Evolutionary conservation across 2,113 vertebrate genomes (phyloP).

Genomic region (Lampris incognitus): DNA sequence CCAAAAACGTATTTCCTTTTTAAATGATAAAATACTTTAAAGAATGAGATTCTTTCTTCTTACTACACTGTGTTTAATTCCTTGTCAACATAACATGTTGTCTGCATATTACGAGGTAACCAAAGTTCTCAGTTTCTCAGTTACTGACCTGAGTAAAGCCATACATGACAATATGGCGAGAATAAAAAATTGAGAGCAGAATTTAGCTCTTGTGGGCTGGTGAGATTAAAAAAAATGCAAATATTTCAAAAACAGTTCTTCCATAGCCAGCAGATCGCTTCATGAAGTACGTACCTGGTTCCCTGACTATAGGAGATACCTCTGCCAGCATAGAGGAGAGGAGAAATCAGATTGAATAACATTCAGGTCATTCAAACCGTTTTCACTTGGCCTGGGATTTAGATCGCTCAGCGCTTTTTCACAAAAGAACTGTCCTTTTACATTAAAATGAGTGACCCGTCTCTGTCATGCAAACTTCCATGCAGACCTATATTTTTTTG

Average conservation of each 20-base stretch:
- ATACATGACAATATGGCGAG: background rate
- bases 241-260: slow-evolving; percentile 14
- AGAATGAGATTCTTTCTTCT: no score
- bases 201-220: slow-evolving; percentile 12
- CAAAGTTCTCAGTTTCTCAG: no score
- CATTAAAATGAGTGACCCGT: slow-evolving; percentile 80
- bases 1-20: no score
- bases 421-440: slow-evolving; percentile 85
- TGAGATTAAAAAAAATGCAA: slow-evolving; percentile 34
- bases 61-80: no score
- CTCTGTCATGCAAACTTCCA: slow-evolving; percentile 75
- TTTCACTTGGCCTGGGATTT: slow-evolving; percentile 62
- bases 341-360: slow-evolving; percentile 70
- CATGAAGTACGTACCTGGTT: slow-evolving; percentile 33
- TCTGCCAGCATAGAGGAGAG: slow-evolving; percentile 38
- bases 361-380: slow-evolving; percentile 66
- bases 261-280: slow-evolving; percentile 32
- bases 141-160: background rate
- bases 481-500: slow-evolving; percentile 73
- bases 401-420: slow-evolving; percentile 79
- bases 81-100: no score
- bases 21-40: no score
- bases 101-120: no score
- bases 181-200: background rate
- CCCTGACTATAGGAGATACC: slow-evolving; percentile 45